These are phyloP conservation scores for Microctonus aethiopoides DNA, from an alignment of 2,888 invertebrate species.

Conservation along the genomic window DNA sequence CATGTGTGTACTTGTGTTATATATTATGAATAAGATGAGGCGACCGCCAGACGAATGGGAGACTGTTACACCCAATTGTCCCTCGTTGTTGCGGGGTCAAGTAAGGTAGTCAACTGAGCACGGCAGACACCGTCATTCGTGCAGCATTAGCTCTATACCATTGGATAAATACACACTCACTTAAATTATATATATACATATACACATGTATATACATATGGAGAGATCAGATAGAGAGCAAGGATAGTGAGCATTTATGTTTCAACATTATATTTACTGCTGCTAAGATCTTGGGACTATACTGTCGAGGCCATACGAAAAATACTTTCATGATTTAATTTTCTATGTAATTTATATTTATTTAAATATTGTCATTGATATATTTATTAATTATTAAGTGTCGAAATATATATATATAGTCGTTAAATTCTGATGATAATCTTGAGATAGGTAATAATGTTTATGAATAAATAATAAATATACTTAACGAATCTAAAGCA, in stretches of 20 bases:
- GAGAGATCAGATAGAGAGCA: not conserved
- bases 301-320: slow-evolving; percentile 24
- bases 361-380: not conserved
- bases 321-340: slow-evolving; percentile 18
- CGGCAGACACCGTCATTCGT: slow-evolving; percentile 58
- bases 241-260: not conserved
- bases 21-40: slow-evolving; percentile 19
- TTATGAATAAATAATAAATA: slow-evolving; percentile 5
- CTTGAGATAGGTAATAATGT: not conserved
- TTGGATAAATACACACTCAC: slow-evolving; percentile 39
- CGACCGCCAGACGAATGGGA: slow-evolving; percentile 62
- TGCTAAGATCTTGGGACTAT: not conserved
- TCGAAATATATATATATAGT: too few relatives aligned
- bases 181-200: slow-evolving; percentile 30
- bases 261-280: not conserved
- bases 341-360: not conserved
- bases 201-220: not conserved
- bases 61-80: slow-evolving; percentile 68
- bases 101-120: slow-evolving; percentile 62
- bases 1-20: not conserved
- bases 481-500: slow-evolving; percentile 20
- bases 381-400: not conserved
- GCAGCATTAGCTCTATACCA: slow-evolving; percentile 29
- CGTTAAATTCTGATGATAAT: not conserved
- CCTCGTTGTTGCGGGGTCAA: slow-evolving; percentile 67